Evolutionary conservation across 2,888 invertebrate species (phyloP).

Genomic region (Apoda limacodes): DNA sequence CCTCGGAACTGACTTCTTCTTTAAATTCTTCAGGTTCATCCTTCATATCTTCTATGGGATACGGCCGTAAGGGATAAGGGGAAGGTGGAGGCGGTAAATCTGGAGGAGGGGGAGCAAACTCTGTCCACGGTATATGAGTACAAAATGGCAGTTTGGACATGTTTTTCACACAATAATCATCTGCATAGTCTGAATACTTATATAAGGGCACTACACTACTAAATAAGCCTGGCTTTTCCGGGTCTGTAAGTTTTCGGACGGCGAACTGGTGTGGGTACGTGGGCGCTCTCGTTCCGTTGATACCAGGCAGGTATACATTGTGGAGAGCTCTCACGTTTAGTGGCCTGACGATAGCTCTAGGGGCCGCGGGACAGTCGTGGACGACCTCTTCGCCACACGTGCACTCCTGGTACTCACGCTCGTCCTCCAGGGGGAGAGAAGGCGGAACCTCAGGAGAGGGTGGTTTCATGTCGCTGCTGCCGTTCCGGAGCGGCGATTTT

Average conservation of each 20-base stretch:
- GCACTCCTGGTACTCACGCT: constrained; percentile 36
- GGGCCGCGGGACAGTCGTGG: constrained; percentile 47
- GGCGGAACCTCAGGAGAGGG: constrained; percentile 19
- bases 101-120: constrained; percentile 51
- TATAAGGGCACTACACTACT: constrained; percentile 52
- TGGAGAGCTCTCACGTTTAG: constrained; percentile 66
- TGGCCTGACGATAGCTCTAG: constrained; percentile 45
- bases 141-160: constrained; percentile 44
- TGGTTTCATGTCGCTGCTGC: constrained; percentile 22
- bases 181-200: constrained; percentile 61
- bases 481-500: constrained; percentile 54
- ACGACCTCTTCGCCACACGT: constrained; percentile 33
- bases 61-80: constrained; percentile 43
- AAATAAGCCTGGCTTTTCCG: constrained; percentile 43
- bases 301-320: constrained; percentile 63
- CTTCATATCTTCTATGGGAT: constrained; percentile 30
- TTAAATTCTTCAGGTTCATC: constrained; percentile 15
- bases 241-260: constrained; percentile 39
- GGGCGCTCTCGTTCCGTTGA: constrained; percentile 71
- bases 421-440: constrained; percentile 39
- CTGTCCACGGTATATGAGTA: constrained; percentile 40
- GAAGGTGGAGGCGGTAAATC: constrained; percentile 41
- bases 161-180: constrained; percentile 58
- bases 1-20: constrained; percentile 7
- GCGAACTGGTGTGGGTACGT: constrained; percentile 44